These are phyloP conservation scores for Antechinus stuartii DNA, from an alignment of 2,113 vertebrate species.

Conservation along the genomic window DNA sequence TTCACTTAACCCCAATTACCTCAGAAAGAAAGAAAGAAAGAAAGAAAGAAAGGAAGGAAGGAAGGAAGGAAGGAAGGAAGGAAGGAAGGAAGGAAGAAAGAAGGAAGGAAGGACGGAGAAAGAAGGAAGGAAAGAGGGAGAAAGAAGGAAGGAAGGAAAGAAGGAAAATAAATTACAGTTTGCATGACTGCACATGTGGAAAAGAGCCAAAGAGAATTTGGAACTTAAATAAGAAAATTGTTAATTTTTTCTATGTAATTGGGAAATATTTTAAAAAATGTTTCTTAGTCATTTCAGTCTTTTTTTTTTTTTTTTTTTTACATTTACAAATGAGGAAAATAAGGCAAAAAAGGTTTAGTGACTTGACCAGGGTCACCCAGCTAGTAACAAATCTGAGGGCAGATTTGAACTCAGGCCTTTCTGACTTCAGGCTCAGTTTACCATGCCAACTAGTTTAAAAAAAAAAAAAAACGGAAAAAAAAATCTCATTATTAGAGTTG, in stretches of 20 bases:
- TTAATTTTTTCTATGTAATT: neutral
- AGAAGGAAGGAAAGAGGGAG: too few species aligned
- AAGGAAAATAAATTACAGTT: neutral
- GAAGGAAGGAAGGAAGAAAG: too few species aligned
- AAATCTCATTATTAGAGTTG: neutral
- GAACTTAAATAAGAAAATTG: neutral
- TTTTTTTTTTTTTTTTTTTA: too few species aligned
- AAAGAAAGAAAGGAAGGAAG: too few species aligned
- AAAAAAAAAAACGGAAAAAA: neutral
- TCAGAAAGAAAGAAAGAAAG: too few species aligned
- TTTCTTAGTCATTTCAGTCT: neutral
- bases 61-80: too few species aligned
- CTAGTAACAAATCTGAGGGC: neutral
- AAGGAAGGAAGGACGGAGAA: too few species aligned
- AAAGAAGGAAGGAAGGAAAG: too few species aligned
- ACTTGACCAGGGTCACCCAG: neutral
- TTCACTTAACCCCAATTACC: too few species aligned
- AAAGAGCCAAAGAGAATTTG: neutral
- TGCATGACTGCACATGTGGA: neutral
- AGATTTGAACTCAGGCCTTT: neutral
- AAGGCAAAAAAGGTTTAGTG: neutral
- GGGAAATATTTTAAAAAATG: neutral
- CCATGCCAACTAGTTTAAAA: neutral
- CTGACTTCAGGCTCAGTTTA: neutral
- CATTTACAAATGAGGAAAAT: neutral